phyloP scores from a whole-genome alignment of 1,140 invertebrate species.

The Orchesella cincta region DNA sequence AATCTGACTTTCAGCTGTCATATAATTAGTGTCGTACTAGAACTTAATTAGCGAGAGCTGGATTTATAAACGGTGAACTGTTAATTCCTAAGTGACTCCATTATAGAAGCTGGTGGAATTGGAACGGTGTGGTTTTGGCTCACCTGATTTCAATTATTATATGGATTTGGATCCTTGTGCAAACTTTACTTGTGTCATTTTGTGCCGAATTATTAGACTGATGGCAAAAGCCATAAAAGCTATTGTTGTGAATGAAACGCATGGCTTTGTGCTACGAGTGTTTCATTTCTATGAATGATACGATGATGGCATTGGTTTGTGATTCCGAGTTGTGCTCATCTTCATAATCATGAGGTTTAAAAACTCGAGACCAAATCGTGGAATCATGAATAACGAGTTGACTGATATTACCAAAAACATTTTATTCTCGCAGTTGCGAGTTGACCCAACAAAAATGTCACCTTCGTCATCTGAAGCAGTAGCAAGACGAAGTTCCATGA shows the following conservation, averaged over 20 bases:
- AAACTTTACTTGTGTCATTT: too few species aligned
- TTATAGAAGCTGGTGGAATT: not conserved
- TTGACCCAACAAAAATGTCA: not conserved
- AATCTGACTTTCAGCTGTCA: not conserved
- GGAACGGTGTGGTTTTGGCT: too few species aligned
- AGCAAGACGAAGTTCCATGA: not conserved
- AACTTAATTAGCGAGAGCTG: not conserved
- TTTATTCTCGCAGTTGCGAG: conserved; percentile 24
- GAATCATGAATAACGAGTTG: conserved; percentile 22
- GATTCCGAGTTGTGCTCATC: not conserved
- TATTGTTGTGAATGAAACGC: not conserved
- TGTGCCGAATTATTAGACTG: too few species aligned
- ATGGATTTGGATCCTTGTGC: too few species aligned
- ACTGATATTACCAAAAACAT: conserved; percentile 6
- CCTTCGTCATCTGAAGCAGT: not conserved
- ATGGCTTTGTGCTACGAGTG: not conserved
- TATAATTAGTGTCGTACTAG: not conserved
- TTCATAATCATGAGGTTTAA: conserved; percentile 7
- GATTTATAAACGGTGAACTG: not conserved
- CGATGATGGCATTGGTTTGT: not conserved
- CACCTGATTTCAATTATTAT: too few species aligned
- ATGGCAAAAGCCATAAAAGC: too few species aligned
- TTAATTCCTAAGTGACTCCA: not conserved
- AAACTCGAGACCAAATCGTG: conserved; percentile 13
- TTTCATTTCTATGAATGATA: not conserved